These are phyloP conservation scores for Anguilla marmorata DNA, from an alignment of 2,797 vertebrate genomes.

Conservation along the genomic window DNA sequence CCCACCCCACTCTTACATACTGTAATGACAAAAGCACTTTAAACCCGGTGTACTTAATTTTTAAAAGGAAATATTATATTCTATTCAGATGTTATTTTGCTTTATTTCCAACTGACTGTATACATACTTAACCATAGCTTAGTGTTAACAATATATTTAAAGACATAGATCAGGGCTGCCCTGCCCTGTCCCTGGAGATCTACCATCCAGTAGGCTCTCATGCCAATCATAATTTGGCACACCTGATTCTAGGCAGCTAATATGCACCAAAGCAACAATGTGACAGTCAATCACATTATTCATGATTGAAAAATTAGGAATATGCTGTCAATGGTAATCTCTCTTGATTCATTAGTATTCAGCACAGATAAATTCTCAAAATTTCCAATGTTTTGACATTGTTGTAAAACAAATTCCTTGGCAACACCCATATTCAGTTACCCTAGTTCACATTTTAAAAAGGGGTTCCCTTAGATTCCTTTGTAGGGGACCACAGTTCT, in stretches of 20 bases:
- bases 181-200: too few species aligned
- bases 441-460: not conserved
- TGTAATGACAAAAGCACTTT: slow-evolving; percentile 50
- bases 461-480: not conserved
- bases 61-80: not conserved
- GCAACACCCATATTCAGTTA: not conserved
- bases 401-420: not conserved
- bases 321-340: not conserved
- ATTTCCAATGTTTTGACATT: not conserved
- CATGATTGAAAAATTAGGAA: not conserved
- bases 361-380: not conserved
- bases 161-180: too few species aligned
- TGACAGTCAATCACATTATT: not conserved
- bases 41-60: slow-evolving; percentile 64
- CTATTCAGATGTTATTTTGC: not conserved
- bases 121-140: not conserved
- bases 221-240: too few species aligned
- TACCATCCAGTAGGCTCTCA: too few species aligned
- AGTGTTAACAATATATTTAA: too few species aligned
- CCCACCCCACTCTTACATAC: slow-evolving; percentile 34
- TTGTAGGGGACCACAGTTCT: not conserved
- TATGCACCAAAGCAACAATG: not conserved
- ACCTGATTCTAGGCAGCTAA: not conserved
- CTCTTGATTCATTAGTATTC: not conserved
- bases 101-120: not conserved